Conservation (phyloP, 2,797 vertebrate species). For the Lepilemur septentrionalis region DNA sequence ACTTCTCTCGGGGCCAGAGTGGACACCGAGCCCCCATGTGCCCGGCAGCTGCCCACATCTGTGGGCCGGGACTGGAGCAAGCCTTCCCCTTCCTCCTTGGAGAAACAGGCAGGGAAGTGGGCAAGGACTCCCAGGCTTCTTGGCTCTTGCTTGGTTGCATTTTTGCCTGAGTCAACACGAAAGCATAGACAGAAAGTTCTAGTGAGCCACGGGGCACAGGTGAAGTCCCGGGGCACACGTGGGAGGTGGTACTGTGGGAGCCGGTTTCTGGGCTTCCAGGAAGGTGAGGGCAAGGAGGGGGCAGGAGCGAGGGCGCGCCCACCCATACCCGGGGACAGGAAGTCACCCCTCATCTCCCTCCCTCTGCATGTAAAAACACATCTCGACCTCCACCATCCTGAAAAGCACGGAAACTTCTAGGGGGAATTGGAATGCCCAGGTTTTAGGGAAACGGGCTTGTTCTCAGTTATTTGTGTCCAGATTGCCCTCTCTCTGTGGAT, state of each 20-base stretch:
- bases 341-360: background rate
- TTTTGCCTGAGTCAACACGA: background rate
- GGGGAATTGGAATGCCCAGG: background rate
- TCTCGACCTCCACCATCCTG: background rate
- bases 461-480: background rate
- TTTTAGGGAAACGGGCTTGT: background rate
- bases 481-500: background rate
- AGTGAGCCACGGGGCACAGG: rapidly evolving
- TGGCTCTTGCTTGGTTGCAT: background rate
- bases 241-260: background rate
- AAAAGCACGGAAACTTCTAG: background rate
- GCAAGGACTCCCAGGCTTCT: background rate
- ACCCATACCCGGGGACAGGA: rapidly evolving
- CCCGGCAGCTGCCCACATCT: background rate
- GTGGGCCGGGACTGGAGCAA: too few relatives aligned
- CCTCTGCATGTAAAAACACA: background rate
- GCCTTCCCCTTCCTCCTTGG: background rate
- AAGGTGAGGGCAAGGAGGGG: background rate
- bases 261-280: background rate
- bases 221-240: background rate
- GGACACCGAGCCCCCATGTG: too few relatives aligned
- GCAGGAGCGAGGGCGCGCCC: background rate
- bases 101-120: background rate
- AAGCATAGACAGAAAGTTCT: background rate
- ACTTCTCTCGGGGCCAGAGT: background rate